Percentiles rank a stretch among this genome's conserved stretches.
Conservation (phyloP, 2,797 vertebrate genomes). For the Phoeniculus purpureus region DNA sequence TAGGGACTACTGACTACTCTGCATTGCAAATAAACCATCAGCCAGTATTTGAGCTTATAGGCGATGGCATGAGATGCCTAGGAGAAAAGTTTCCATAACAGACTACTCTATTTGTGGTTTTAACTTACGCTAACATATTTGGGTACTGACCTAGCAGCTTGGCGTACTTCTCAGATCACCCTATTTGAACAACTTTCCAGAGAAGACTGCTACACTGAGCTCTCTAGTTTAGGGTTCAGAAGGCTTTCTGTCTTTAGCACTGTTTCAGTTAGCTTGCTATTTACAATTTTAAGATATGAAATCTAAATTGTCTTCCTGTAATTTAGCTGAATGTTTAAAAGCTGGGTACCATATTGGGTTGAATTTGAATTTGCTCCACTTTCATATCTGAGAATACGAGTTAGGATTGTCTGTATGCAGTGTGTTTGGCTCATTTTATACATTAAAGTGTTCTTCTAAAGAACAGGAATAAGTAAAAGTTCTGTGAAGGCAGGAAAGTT, state of each 20-base stretch:
- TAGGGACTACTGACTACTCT: background rate
- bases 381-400: background rate
- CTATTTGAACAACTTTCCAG: background rate
- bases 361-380: background rate
- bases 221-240: background rate
- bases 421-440: rapidly evolving
- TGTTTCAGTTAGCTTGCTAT: background rate
- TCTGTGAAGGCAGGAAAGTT: background rate
- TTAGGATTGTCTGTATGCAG: background rate
- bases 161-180: background rate
- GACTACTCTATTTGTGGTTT: background rate
- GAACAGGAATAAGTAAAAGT: background rate
- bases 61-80: background rate
- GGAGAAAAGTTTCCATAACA: background rate
- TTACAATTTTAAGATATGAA: background rate
- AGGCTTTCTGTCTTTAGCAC: background rate
- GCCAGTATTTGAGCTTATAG: background rate
- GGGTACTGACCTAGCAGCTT: background rate
- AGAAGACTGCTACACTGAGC: background rate
- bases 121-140: background rate
- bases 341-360: background rate
- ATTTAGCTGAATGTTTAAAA: background rate
- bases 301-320: background rate
- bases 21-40: background rate
- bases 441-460: background rate